A percentile compares a stretch with the other conserved stretches of the same genome.
Evolutionary conservation across 2,797 vertebrate genomes (phyloP).

Genomic region (Hyperoplus lanceolatus): DNA sequence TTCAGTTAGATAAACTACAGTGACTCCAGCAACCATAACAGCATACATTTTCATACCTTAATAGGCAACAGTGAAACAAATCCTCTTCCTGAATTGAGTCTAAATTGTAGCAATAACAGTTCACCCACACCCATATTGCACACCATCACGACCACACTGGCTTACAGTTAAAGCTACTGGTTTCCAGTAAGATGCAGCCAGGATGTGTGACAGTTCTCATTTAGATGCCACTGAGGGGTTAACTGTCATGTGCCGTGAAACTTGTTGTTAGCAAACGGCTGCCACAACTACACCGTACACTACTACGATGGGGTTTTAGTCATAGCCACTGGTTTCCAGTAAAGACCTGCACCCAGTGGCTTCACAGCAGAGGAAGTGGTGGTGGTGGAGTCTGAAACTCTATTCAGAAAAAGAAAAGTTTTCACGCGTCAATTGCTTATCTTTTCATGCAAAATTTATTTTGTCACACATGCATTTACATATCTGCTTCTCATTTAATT

Average conservation of each 20-base stretch:
- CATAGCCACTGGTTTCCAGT: conserved; percentile 85
- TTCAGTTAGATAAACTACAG: conserved; percentile 4
- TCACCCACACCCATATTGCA: conserved; percentile 24
- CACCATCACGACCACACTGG: neutral
- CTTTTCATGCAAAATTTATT: conserved; percentile 43
- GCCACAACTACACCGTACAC: conserved; percentile 31
- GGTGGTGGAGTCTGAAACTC: conserved; percentile 75
- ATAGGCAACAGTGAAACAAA: conserved; percentile 36
- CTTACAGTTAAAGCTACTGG: conserved; percentile 58
- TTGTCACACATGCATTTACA: conserved; percentile 35
- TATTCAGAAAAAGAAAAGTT: conserved; percentile 56
- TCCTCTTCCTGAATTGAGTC: conserved; percentile 18
- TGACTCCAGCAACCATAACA: conserved; percentile 4
- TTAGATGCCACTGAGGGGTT: conserved; percentile 39
- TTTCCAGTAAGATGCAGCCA: conserved; percentile 74
- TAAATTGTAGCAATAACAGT: conserved; percentile 5
- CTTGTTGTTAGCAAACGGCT: conserved; percentile 39
- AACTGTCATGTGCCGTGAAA: conserved; percentile 51
- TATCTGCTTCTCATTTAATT: conserved; percentile 25
- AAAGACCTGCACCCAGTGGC: conserved; percentile 76
- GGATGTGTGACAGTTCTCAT: conserved; percentile 21
- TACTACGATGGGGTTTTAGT: conserved; percentile 74
- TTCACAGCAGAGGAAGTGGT: conserved; percentile 86
- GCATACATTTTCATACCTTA: conserved; percentile 30
- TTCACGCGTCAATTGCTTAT: conserved; percentile 42